These are phyloP conservation scores for Podarcis raffonei DNA, from an alignment of 2,113 vertebrate genomes.

Conservation along the genomic window DNA sequence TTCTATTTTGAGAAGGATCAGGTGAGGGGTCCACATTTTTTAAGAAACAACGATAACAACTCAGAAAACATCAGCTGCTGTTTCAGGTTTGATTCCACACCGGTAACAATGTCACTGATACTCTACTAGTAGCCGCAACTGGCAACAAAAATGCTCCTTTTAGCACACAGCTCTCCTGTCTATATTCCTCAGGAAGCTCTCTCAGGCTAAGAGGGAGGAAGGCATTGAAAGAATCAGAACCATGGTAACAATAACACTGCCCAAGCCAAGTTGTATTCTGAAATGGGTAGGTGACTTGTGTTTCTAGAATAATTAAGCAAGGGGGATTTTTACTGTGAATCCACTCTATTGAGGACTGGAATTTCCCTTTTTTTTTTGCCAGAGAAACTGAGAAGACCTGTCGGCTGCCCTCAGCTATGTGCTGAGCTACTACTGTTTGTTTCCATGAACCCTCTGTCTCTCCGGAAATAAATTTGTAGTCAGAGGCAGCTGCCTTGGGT, in stretches of 20 bases:
- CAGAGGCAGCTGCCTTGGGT: neutral
- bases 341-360: slow-evolving; percentile 35
- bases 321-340: slow-evolving; percentile 54
- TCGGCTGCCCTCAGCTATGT: neutral
- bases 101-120: slow-evolving; percentile 50
- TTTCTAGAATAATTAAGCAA: slow-evolving; percentile 57
- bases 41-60: no score
- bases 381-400: neutral
- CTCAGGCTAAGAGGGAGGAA: slow-evolving; percentile 39
- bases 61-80: no score
- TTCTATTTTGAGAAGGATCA: no score
- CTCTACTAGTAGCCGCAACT: slow-evolving; percentile 54
- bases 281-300: slow-evolving; percentile 53
- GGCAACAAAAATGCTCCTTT: slow-evolving; percentile 58
- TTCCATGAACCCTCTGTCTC: neutral
- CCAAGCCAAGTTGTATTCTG: slow-evolving; percentile 56
- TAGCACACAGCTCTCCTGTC: slow-evolving; percentile 51
- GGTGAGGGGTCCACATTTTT: no score
- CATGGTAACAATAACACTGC: slow-evolving; percentile 48
- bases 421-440: neutral
- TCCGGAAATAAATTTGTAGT: neutral
- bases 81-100: no score
- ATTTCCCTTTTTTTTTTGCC: neutral
- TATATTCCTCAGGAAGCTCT: slow-evolving; percentile 47
- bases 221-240: slow-evolving; percentile 50